Evolutionary conservation across 2,113 vertebrate genomes (phyloP), one percentile per base, ranked within the genome.

Genomic region (Pongo abelii): DNA sequence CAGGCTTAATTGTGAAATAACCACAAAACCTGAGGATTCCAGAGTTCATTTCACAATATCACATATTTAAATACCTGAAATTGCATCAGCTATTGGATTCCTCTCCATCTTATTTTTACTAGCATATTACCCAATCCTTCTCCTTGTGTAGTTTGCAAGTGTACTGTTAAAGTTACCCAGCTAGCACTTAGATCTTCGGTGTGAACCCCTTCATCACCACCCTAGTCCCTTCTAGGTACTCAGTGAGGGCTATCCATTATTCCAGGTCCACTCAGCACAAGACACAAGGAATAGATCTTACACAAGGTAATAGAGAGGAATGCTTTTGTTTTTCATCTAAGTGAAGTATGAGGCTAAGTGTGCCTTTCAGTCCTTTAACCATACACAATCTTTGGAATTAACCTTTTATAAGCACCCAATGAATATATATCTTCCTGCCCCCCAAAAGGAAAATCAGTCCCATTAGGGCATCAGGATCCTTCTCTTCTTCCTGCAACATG

Each of bases 31-130:
- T 1, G 35, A 96, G 85, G 91, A 95, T 86, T 92, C 85, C 78
- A 78, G 89, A 64, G 92, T 87, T 96, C 64, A 67, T 69, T 97
- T 20, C 69, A 75, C 87, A 93, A 97, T 61, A 92, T 40, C 50
- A 10, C 50, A 20, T 70, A 85, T 84, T 95, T 84, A 92, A 25
- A 94, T 12, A 95, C 59, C 92, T 88, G 84, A 92, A 87, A 91
- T 91, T 23, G 67, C 12, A 94, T 43, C 87, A 84, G 75, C 40
- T 74, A 32, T 10, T 81, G 80, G 38, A 57, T 40, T 93, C 59
- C 94, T 86, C 67, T 92, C 72, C 1, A 4, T 43, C 50, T 94
- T 87, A 67, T 78, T 57, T 67, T 80, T 93, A 91, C 35, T 91
- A 70, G 81, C 8, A 50, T 40, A 52, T 59, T 35, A 55, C 43